These are phyloP conservation scores for Sanderia malayensis DNA, from an alignment of 30 jellyfish, hydroid and myxozoan species.

Conservation along the genomic window DNA sequence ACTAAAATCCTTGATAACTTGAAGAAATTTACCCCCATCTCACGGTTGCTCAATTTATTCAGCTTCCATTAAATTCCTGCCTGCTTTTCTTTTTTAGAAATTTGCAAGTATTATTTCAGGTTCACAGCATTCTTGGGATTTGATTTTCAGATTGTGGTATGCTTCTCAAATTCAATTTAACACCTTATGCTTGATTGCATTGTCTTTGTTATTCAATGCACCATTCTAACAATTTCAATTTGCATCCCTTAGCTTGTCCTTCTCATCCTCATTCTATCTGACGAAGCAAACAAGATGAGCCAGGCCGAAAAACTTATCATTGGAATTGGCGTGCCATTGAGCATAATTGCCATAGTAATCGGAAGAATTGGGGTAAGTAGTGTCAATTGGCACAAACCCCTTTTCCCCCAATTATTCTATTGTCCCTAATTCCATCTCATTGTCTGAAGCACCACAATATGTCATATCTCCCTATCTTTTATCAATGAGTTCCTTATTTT, in stretches of 20 bases:
- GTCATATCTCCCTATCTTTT: too few species aligned
- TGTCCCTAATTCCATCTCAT: too few species aligned
- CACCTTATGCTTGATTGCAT: too few species aligned
- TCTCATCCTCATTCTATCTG: conserved; percentile 66
- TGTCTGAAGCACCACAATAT: too few species aligned
- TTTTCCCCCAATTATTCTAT: too few species aligned
- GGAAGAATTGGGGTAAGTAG: conserved; percentile 94
- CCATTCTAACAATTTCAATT: background rate
- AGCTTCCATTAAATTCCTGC: too few species aligned
- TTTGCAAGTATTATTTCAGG: conserved; percentile 80
- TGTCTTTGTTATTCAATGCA: too few species aligned
- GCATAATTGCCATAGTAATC: conserved; percentile 56
- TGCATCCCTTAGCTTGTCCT: conserved; percentile 64
- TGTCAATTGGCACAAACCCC: too few species aligned
- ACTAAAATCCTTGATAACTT: too few species aligned
- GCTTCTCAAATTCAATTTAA: background rate
- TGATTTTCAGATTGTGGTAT: conserved; percentile 91
- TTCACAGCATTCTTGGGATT: conserved; percentile 87
- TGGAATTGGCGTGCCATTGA: conserved; percentile 92
- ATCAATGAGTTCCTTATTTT: too few species aligned
- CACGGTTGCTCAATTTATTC: background rate
- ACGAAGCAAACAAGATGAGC: conserved; percentile 21
- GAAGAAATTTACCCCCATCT: too few species aligned
- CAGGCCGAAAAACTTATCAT: conserved; percentile 62
- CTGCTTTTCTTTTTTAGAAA: conserved; percentile 38